Evolutionary conservation across 2,888 invertebrate genomes (phyloP).

Genomic region (Athetis lepigone): DNA sequence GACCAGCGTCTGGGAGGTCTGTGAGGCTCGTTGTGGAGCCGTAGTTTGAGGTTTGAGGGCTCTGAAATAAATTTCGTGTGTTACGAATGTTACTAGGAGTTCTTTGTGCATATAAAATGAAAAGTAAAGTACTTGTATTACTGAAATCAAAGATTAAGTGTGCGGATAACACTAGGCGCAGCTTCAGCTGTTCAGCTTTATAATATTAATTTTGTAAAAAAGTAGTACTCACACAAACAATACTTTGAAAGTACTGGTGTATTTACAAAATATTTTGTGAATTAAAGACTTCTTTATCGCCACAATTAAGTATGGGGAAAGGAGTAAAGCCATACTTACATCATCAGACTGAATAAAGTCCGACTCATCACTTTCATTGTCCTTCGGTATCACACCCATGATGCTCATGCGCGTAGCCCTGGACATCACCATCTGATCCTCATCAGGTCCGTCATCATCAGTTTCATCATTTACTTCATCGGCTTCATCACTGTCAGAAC

Average conservation of each 20-base stretch:
- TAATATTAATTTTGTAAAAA: no score
- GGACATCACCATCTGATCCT: constrained; percentile 86
- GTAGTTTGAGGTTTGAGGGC: constrained; percentile 62
- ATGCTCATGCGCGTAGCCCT: constrained; percentile 88
- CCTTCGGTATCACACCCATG: constrained; percentile 84
- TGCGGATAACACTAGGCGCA: no score
- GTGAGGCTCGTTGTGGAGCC: constrained; percentile 66
- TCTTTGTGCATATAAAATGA: no score
- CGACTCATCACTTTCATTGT: constrained; percentile 83
- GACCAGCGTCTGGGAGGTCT: constrained; percentile 57
- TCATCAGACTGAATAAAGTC: constrained; percentile 87
- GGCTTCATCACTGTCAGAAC: constrained; percentile 27
- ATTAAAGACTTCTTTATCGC: no score
- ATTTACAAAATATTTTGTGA: no score
- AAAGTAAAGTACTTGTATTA: no score
- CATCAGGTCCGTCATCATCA: constrained; percentile 77
- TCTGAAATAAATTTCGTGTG: constrained; percentile 60
- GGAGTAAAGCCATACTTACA: constrained; percentile 70
- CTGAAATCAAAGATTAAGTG: no score
- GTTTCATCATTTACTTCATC: constrained; percentile 49
- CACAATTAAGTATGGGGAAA: not conserved
- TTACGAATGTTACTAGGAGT: not conserved
- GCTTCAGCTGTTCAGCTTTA: no score
- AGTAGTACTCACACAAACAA: no score
- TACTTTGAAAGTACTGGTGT: no score